phyloP scores from a whole-genome alignment of 1,140 invertebrate genomes.

The Macrosteles quadrilineatus region DNA sequence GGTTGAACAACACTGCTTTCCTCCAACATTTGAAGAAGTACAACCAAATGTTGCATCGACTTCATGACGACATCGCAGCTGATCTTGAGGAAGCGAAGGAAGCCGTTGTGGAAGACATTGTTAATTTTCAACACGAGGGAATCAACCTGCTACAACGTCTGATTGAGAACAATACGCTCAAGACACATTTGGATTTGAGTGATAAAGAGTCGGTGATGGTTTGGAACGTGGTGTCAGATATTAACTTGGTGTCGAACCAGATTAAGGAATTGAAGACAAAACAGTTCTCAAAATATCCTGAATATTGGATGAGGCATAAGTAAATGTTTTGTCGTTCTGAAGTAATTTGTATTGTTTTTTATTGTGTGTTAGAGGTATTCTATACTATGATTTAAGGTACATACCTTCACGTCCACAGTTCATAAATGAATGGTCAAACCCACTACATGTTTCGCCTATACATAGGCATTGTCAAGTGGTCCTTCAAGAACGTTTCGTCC shows the following conservation, averaged over 20 bases:
- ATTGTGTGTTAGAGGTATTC: too few species aligned
- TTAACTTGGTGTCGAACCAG: not conserved
- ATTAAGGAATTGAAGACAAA: not conserved
- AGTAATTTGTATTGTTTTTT: too few species aligned
- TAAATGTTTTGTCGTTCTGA: too few species aligned
- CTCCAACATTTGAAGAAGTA: slow-evolving; percentile 1
- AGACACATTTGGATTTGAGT: not conserved
- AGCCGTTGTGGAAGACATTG: slow-evolving; percentile 7
- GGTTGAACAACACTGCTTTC: not conserved
- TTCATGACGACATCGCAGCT: not conserved
- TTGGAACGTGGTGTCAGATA: slow-evolving; percentile 4
- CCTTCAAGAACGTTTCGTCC: too few species aligned
- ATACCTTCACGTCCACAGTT: too few species aligned
- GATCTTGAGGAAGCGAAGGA: not conserved
- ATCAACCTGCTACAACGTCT: not conserved
- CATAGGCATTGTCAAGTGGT: too few species aligned
- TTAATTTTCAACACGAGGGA: not conserved
- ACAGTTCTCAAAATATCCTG: slow-evolving; percentile 7
- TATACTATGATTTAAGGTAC: too few species aligned
- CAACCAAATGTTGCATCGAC: not conserved
- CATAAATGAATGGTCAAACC: too few species aligned
- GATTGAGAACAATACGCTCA: not conserved
- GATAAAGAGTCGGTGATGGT: not conserved
- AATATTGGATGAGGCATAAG: slow-evolving; percentile 8
- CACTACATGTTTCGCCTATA: too few species aligned